These are phyloP conservation scores for Leptinotarsa tumamoca DNA, from an alignment of 2,888 invertebrate genomes.

Conservation along the genomic window DNA sequence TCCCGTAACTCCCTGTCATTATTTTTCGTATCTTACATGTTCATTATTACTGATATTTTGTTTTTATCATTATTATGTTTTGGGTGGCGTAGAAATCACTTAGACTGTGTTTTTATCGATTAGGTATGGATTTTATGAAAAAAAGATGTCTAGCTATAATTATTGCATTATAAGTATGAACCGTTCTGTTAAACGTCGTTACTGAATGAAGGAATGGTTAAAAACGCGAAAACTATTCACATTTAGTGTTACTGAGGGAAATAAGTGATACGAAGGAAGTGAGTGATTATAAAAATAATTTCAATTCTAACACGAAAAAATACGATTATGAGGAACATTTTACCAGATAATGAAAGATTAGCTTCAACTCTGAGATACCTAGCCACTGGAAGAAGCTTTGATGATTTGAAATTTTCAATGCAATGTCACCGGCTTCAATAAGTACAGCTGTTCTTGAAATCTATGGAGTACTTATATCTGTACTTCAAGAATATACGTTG, in stretches of 20 bases:
- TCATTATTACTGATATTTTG: slow-evolving; percentile 21
- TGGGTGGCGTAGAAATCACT: slow-evolving; percentile 9
- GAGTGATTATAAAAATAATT: slow-evolving; percentile 30
- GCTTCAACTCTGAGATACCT: too few relatives aligned
- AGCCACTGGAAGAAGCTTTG: too few relatives aligned
- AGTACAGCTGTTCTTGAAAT: too few relatives aligned
- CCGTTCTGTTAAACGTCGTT: slow-evolving; percentile 19
- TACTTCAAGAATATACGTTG: slow-evolving; percentile 29
- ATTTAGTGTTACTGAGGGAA: slow-evolving; percentile 23
- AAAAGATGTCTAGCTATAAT: slow-evolving; percentile 21
- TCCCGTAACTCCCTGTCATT: slow-evolving; percentile 17
- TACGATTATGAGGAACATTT: slow-evolving; percentile 9
- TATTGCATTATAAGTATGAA: slow-evolving; percentile 26
- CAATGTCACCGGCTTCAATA: too few relatives aligned
- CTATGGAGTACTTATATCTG: background rate
- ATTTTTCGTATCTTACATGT: slow-evolving; percentile 22
- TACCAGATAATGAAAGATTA: slow-evolving; percentile 4
- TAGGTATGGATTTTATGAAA: slow-evolving; percentile 8
- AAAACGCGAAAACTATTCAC: slow-evolving; percentile 21
- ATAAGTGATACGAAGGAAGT: slow-evolving; percentile 18
- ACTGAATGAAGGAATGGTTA: slow-evolving; percentile 23
- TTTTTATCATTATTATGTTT: slow-evolving; percentile 17
- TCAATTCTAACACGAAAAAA: slow-evolving; percentile 21
- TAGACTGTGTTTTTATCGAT: slow-evolving; percentile 19
- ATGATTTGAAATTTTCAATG: too few relatives aligned